Conservation (phyloP, 1,140 invertebrate genomes). For the Oppia nitens region DNA sequence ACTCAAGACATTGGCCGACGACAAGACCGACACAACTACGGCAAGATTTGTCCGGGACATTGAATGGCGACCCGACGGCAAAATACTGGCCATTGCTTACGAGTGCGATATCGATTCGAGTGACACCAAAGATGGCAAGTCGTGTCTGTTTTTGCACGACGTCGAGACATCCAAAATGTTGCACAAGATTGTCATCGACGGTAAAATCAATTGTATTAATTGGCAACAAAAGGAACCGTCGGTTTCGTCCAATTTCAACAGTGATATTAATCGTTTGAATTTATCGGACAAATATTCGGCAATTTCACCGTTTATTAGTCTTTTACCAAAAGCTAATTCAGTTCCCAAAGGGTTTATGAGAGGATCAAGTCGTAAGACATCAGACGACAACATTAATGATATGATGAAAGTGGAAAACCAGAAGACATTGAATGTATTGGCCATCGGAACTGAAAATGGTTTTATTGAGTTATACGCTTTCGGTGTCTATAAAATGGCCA, state of each 20-base stretch:
- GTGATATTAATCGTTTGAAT: background rate
- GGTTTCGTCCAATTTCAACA: background rate
- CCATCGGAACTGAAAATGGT: slow-evolving; percentile 54
- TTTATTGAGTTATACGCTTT: slow-evolving; percentile 57
- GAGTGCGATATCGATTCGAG: slow-evolving; percentile 27
- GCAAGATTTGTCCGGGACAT: slow-evolving; percentile 32
- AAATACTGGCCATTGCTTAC: slow-evolving; percentile 54
- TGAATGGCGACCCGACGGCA: slow-evolving; percentile 86
- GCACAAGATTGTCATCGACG: slow-evolving; percentile 41
- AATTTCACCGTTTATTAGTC: slow-evolving; percentile 21
- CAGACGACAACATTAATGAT: slow-evolving; percentile 43
- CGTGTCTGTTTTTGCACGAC: slow-evolving; percentile 42
- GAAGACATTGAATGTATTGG: slow-evolving; percentile 51
- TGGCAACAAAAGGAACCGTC: background rate
- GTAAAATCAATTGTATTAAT: slow-evolving; percentile 20
- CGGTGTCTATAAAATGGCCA: slow-evolving; percentile 60
- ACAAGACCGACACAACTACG: slow-evolving; percentile 30
- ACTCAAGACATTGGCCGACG: slow-evolving; percentile 2
- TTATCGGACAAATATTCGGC: no score
- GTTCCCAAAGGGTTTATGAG: slow-evolving; percentile 37
- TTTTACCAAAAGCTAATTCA: slow-evolving; percentile 38
- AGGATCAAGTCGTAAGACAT: slow-evolving; percentile 31
- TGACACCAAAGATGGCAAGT: background rate
- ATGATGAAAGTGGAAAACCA: slow-evolving; percentile 35
- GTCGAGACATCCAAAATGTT: slow-evolving; percentile 72